Percentiles rank a stretch among this genome's conserved stretches.
These are phyloP conservation scores for Fringilla coelebs DNA, from an alignment of 2,797 vertebrate species.

Conservation along the genomic window DNA sequence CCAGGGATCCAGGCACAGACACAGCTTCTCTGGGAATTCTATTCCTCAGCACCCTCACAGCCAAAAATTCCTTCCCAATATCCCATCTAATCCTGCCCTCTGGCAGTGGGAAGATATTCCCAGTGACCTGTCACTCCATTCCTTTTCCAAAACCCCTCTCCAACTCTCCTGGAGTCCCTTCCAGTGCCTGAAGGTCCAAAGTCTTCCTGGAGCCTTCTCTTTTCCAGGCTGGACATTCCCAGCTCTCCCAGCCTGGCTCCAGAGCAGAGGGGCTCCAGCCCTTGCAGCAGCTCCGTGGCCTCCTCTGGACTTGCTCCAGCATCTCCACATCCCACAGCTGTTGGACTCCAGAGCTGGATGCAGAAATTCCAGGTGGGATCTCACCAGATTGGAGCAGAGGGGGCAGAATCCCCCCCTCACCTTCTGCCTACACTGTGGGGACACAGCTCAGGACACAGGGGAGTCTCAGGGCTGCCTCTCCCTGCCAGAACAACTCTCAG, in stretches of 20 bases:
- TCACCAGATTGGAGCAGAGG: not conserved
- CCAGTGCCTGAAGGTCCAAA: not conserved
- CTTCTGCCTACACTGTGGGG: fast-evolving
- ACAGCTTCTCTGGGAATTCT: not conserved
- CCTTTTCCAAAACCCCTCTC: not conserved
- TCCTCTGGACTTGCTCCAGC: fast-evolving
- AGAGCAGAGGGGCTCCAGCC: not conserved
- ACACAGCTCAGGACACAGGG: fast-evolving
- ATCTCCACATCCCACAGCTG: fast-evolving
- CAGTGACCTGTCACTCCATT: not conserved
- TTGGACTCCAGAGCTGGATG: not conserved
- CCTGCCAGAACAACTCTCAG: not conserved
- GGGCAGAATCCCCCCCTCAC: fast-evolving
- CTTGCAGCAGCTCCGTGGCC: fast-evolving
- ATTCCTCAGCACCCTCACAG: not conserved
- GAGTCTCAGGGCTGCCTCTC: not conserved
- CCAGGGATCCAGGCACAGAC: not conserved
- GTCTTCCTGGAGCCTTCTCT: fast-evolving
- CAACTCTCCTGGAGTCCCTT: not conserved
- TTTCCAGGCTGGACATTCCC: not conserved
- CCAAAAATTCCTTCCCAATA: not conserved
- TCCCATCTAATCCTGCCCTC: no score
- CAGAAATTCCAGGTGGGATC: not conserved
- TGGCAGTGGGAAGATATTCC: not conserved
- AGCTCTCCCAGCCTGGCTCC: not conserved